A percentile compares a stretch with the other conserved stretches of the same genome.
Evolutionary conservation across 2,113 vertebrate genomes (phyloP).

Genomic region (Chloropsis cyanopogon): DNA sequence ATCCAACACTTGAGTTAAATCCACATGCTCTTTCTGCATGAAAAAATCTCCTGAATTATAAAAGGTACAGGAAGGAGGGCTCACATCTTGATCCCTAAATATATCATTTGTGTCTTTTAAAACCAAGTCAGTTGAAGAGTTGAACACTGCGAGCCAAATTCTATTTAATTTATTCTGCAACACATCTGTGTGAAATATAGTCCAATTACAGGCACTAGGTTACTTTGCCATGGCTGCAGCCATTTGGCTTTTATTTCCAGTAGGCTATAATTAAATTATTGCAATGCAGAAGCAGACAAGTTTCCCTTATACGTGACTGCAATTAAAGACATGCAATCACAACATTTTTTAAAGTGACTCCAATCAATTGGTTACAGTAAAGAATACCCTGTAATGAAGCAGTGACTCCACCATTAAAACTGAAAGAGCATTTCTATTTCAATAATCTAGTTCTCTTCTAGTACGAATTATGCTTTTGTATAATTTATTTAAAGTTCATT

Average conservation of each 20-base stretch:
- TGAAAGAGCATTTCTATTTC: conserved; percentile 31
- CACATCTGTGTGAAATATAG: conserved; percentile 53
- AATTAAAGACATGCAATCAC: conserved; percentile 52
- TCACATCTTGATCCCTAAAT: not conserved
- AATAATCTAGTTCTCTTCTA: conserved; percentile 29
- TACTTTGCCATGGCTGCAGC: conserved; percentile 38
- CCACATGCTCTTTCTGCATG: not conserved
- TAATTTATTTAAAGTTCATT: conserved; percentile 65
- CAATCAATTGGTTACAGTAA: conserved; percentile 54
- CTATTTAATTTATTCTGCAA: conserved; percentile 45
- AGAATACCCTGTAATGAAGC: conserved; percentile 11
- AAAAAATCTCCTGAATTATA: not conserved
- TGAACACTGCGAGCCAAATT: not conserved
- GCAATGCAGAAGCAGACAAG: conserved; percentile 37
- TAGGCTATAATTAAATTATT: conserved; percentile 55
- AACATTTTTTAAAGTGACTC: conserved; percentile 52
- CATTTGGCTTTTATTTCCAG: conserved; percentile 58
- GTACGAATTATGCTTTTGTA: not conserved
- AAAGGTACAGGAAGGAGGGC: not conserved
- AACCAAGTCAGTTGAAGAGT: not conserved
- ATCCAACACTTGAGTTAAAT: not conserved
- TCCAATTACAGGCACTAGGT: conserved; percentile 54
- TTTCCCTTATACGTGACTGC: conserved; percentile 43
- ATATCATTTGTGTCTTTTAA: not conserved
- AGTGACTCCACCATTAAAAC: not conserved